Base-by-base conservation (phyloP, 1,140 invertebrate species). In the Cydia fagiglandana region DNA sequence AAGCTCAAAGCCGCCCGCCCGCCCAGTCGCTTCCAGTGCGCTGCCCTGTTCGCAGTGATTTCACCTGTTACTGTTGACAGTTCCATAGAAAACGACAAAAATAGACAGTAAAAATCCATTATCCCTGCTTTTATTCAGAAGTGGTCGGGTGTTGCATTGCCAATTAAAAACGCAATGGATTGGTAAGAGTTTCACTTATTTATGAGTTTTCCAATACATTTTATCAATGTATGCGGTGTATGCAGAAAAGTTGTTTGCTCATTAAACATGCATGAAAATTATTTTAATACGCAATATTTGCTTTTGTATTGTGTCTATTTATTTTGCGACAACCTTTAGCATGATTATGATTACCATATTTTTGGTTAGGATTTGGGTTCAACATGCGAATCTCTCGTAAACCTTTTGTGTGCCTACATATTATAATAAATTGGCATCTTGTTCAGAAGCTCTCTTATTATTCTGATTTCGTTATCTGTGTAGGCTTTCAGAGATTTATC, bases 21-120 rank as follows among this genome's bases (percentile, higher is more conserved):
- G 90, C 90, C 90, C 90, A 91, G 90, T 91, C 80, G 81, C 81
- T 81, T 79, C 75, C 78, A 79, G 86, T 77, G 80, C 75, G 83
- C 84, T 80, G 85, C 82, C 82, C 83, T 78, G 86, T 75, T 76
- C 79, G 81, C 82, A 85, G 79, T 45, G 74, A 50, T 73, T 73
- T 74, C 64, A 73, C 76, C 73, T 75, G 76, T 75, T 75, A 61
- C 41, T 73, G 75, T 78, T 47, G 74, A 66, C 64, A 64, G 64
- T 50, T 81, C 77, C 78, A 41, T 70, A 17, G n/a, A 70, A 70
- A 70, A 70, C 66, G 66, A 70, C 34, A 70, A 70, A 70, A 70
- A 70, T 70, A 70, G 66, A 70, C 66, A 70, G 13, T 70, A 61
- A 61, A 61, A 61, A 70, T 70, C 56, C 17, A 61, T 64, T 76